Percentiles rank a stretch among this genome's conserved stretches.
Conservation (phyloP, 2,888 invertebrate species). For the Sinodicranocentrus sp. region DNA sequence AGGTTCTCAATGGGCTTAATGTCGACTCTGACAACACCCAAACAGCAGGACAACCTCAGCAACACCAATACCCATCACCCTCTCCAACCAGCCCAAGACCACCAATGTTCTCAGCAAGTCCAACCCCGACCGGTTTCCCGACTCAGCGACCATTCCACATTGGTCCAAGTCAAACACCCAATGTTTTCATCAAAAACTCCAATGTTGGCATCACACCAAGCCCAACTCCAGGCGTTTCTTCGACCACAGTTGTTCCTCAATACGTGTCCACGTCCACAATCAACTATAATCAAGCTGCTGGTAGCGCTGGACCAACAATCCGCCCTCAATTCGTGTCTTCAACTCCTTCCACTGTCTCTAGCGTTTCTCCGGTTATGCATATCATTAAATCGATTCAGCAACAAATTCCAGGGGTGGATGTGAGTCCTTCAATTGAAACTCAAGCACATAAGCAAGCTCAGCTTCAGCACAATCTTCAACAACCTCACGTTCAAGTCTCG, state of each 20-base stretch:
- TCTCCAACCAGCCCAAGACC: conserved; percentile 51
- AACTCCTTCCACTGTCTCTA: conserved; percentile 33
- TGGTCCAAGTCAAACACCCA: conserved; percentile 24
- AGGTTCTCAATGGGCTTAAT: conserved; percentile 69
- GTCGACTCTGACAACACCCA: conserved; percentile 51
- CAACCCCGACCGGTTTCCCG: conserved; percentile 44
- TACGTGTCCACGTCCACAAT: conserved; percentile 42
- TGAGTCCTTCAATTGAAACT: conserved; percentile 49
- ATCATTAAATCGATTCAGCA: conserved; percentile 57
- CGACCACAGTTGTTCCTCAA: conserved; percentile 34
- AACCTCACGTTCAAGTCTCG: conserved; percentile 2
- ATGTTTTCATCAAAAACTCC: conserved; percentile 54
- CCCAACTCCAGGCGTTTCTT: conserved; percentile 38
- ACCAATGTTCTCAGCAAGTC: conserved; percentile 16
- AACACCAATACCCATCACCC: no score
- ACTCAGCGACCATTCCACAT: conserved; percentile 13
- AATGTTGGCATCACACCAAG: conserved; percentile 41
- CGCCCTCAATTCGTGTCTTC: conserved; percentile 37
- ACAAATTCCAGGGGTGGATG: conserved; percentile 47
- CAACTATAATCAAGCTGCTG: conserved; percentile 38
- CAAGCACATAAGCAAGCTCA: conserved; percentile 14
- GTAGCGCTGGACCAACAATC: conserved; percentile 47
- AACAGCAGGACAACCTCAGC: no score
- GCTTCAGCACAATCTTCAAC: background rate
- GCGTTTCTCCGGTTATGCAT: conserved; percentile 56